Evolutionary conservation across 2,888 invertebrate genomes (phyloP).

Genomic region (Blastobasis adustella): DNA sequence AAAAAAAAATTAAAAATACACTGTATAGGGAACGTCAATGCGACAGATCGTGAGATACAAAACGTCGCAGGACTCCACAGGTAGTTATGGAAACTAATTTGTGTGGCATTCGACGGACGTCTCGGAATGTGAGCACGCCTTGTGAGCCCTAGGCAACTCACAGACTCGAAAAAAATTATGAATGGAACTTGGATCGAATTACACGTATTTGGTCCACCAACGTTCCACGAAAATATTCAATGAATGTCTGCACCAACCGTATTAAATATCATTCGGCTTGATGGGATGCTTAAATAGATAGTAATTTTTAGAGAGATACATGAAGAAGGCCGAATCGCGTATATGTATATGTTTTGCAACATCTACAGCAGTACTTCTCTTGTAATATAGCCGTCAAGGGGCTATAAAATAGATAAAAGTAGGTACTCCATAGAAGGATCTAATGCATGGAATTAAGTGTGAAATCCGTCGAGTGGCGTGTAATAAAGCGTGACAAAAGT

Average conservation of each 20-base stretch:
- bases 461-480: slow-evolving; percentile 23
- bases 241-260: neutral
- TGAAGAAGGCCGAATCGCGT: too few relatives aligned
- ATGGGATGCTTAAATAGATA: too few relatives aligned
- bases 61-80: neutral
- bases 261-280: neutral
- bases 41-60: slow-evolving; percentile 25
- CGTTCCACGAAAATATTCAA: slow-evolving; percentile 9
- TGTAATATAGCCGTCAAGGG: too few relatives aligned
- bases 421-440: too few relatives aligned
- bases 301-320: too few relatives aligned
- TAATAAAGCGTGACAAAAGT: slow-evolving; percentile 27
- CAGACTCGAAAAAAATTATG: slow-evolving; percentile 17
- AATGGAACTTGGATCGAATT: slow-evolving; percentile 22
- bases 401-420: too few relatives aligned
- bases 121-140: slow-evolving; percentile 33
- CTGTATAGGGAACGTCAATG: slow-evolving; percentile 12
- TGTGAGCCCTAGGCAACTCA: slow-evolving; percentile 20
- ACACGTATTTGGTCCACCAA: slow-evolving; percentile 1
- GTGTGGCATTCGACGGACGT: slow-evolving; percentile 38
- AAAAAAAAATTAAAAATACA: slow-evolving; percentile 12
- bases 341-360: too few relatives aligned
- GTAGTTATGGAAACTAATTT: slow-evolving; percentile 42
- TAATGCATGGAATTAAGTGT: neutral
- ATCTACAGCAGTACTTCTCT: too few relatives aligned